These are phyloP conservation scores for Hyaena hyaena DNA, from an alignment of 2,113 vertebrate genomes.

Conservation along the genomic window DNA sequence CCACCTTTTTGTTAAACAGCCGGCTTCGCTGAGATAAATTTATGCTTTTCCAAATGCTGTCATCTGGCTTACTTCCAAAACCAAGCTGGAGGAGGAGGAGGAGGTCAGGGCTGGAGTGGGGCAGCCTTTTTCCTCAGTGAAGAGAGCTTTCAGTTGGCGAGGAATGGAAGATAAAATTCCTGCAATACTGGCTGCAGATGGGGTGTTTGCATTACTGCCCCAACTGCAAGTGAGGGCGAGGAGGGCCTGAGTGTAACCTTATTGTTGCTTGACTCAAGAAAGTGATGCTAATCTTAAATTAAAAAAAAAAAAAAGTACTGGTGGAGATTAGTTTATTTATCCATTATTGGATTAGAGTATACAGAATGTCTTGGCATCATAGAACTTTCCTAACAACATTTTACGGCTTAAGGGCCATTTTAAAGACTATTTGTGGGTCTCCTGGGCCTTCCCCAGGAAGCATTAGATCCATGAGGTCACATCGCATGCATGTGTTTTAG, in stretches of 20 bases:
- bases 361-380: neutral
- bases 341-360: neutral
- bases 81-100: slow-evolving; percentile 74
- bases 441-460: neutral
- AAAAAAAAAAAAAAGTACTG: neutral
- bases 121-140: slow-evolving; percentile 74
- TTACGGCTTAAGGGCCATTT: neutral
- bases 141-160: slow-evolving; percentile 79
- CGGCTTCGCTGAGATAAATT: slow-evolving; percentile 81
- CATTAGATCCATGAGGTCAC: neutral
- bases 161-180: slow-evolving; percentile 66
- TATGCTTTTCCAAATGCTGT: slow-evolving; percentile 83
- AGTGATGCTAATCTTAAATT: neutral
- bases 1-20: slow-evolving; percentile 70
- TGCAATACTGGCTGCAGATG: slow-evolving; percentile 6
- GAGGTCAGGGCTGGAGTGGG: slow-evolving; percentile 81
- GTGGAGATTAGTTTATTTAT: neutral
- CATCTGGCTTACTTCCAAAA: slow-evolving; percentile 84
- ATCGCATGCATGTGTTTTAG: neutral
- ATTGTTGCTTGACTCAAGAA: neutral
- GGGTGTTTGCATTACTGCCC: neutral
- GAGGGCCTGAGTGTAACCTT: neutral
- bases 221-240: neutral
- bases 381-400: neutral
- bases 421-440: neutral